Evolutionary conservation across 37 sponge, comb jelly and placozoan genomes (phyloP).

Genomic region (Tethya wilhelma): DNA sequence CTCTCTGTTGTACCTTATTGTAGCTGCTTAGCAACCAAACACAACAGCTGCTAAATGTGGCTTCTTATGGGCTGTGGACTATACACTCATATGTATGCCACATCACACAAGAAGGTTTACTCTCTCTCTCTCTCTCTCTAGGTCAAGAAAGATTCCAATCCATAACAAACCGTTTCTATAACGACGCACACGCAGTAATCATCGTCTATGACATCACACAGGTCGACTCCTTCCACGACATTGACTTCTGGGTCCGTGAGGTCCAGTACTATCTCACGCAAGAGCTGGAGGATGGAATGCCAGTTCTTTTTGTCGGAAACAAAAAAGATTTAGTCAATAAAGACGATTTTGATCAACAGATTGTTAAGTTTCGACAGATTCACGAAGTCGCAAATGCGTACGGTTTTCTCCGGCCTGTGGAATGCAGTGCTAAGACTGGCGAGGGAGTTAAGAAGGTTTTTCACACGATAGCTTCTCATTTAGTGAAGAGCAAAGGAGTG

Average conservation of each 20-base stretch:
- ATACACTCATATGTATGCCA: background rate
- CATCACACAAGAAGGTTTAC: too few relatives aligned
- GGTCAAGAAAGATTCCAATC: slow-evolving; percentile 69
- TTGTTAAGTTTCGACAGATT: slow-evolving; percentile 15
- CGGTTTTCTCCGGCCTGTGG: slow-evolving; percentile 32
- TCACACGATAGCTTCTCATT: slow-evolving; percentile 9
- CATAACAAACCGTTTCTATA: slow-evolving; percentile 55
- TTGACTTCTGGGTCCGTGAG: slow-evolving; percentile 59
- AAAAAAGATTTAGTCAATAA: slow-evolving; percentile 43
- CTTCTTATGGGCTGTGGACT: background rate
- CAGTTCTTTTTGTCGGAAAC: slow-evolving; percentile 62
- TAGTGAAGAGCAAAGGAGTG: slow-evolving; percentile 2
- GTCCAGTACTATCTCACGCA: slow-evolving; percentile 41
- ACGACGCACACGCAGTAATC: slow-evolving; percentile 47
- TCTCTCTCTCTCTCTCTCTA: background rate
- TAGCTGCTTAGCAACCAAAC: background rate
- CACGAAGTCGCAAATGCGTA: slow-evolving; percentile 33
- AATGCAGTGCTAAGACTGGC: slow-evolving; percentile 71
- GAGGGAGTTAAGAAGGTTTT: slow-evolving; percentile 46
- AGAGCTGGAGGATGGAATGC: slow-evolving; percentile 44
- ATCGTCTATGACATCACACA: slow-evolving; percentile 49
- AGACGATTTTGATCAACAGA: background rate
- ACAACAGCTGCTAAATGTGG: background rate
- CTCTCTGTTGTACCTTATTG: too few relatives aligned
- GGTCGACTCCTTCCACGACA: slow-evolving; percentile 22